Base-by-base conservation (phyloP, 2,888 invertebrate species). In the Lacanobia wlatinum region DNA sequence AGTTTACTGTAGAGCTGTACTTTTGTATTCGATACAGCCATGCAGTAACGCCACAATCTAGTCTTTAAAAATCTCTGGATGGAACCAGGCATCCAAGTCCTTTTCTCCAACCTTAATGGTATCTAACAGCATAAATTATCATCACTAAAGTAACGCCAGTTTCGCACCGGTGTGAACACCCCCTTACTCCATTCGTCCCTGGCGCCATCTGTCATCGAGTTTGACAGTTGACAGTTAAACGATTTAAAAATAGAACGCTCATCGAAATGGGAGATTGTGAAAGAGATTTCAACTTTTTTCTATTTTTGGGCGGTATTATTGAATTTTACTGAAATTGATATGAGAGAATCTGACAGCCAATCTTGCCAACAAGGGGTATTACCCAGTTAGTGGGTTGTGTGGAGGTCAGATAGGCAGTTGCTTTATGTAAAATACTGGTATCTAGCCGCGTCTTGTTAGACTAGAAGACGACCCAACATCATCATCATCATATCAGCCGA, bases 151-250 rank as follows among this genome's bases (percentile, higher is more conserved):
- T 53, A 68, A 76, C 52, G 46, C 18, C 52, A 8, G 40, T 23
- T 72, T 38, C 53, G 60, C 60, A 55, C 65, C 55, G 23, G 59
- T 70, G 74, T 80, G 72, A 56, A 71, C 76, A 79, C 70, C 82
- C 79, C 76, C 61, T 79, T 75, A 83, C 40, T 65, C 59, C 67
- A 88, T 89, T 85, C 87, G 89, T 58, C 63, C 73, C 89, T 88
- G 90, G 89, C 94, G 94, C 94, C 94, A 95, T 95, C 95, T 95
- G 94, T 95, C 95, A 95, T 95, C 94, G 89, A 88, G 90, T 92
- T 92, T 94, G 95, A 95, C 95, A 94, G 92, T 92, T 94, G 93
- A 94, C 94, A 93, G 92, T 92, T 91, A 91, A 90, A 90, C 90
- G 91, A 89, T 92, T 92, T 92, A 92, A 93, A 95, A 95, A 94